Evolutionary conservation across 2,113 vertebrate genomes (phyloP), one percentile per base, ranked within the genome.

Genomic region (Ceyx melanurus): DNA sequence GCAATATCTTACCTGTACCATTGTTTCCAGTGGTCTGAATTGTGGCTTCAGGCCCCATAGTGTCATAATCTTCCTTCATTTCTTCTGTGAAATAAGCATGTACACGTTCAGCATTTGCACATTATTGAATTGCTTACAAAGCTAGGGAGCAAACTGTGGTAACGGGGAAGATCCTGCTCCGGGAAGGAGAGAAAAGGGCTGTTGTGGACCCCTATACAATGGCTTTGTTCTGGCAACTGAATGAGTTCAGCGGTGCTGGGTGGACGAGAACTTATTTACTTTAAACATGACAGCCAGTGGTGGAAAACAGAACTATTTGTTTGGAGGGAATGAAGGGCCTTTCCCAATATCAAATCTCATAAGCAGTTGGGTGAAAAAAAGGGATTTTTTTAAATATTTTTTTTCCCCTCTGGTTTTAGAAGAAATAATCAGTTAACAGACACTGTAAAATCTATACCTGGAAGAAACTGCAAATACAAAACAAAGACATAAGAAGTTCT

Each of bases 61-160:
- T 98, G 98, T 99, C 99, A 96, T 99, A 99, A 80, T 99, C 99
- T 96, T 99, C 99, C 97, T 99, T 99, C 97, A 99, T 99, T 98
- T 99, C 99, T 98, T 99, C 99, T 99, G 98, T 81, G 95, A 77
- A 96, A 94, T 62, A 96, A 97, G 76, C 96, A 96, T 42, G 74
- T 42, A 91, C 93, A 94, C 89, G 93, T 95, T 98, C 96, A 98
- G 95, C 84, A 73, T 96, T 92, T 88, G 95, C 92, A 92, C 13
- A 29, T 48, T 26, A 76, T 29, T 43, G 90, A 96, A 65, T 40
- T 66, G 91, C 94, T 96, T 85, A 92, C 91, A 97, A 77, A 96
- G 92, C 94, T 96, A 95, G 90, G 95, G 96, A 97, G 94, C 95
- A 93, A 96, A 46, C 68, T 25, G 89, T 46, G 37, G 82, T 87